These are phyloP conservation scores for Epizoanthus illoricatus DNA, from an alignment of 92 coral and sea anemone species.

Conservation along the genomic window DNA sequence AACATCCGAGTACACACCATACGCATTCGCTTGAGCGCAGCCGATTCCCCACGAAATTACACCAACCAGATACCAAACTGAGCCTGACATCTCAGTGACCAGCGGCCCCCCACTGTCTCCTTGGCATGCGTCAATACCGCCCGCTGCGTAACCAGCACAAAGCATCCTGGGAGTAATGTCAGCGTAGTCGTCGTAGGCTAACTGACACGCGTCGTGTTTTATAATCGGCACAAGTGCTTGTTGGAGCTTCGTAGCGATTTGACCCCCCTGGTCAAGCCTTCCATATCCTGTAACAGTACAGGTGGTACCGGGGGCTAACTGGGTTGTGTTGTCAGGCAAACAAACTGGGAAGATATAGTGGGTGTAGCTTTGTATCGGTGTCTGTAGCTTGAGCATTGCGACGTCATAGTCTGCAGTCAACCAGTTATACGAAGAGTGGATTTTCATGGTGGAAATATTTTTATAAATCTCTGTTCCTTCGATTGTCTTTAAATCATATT, in stretches of 20 bases:
- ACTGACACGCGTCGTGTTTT: slow-evolving; percentile 44
- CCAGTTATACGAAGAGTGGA: slow-evolving; percentile 52
- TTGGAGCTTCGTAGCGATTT: slow-evolving; percentile 46
- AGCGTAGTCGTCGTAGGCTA: slow-evolving; percentile 38
- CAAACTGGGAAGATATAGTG: slow-evolving; percentile 60
- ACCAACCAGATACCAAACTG: slow-evolving; percentile 61
- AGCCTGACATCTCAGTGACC: slow-evolving; percentile 41
- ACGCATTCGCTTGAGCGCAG: slow-evolving; percentile 55
- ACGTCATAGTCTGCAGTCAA: slow-evolving; percentile 60
- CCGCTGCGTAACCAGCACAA: slow-evolving; percentile 61
- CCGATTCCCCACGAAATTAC: slow-evolving; percentile 70
- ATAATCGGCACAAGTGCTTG: slow-evolving; percentile 64
- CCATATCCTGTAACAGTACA: slow-evolving; percentile 68
- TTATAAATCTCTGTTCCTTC: slow-evolving; percentile 59
- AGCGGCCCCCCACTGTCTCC: slow-evolving; percentile 78
- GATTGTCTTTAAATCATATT: slow-evolving; percentile 45
- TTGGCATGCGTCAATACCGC: slow-evolving; percentile 71
- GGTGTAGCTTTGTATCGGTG: slow-evolving; percentile 50
- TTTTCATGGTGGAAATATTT: slow-evolving; percentile 37
- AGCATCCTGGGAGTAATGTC: slow-evolving; percentile 49
- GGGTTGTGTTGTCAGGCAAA: slow-evolving; percentile 44
- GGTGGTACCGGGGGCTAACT: slow-evolving; percentile 50
- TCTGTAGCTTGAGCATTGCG: slow-evolving; percentile 51
- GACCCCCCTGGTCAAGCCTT: slow-evolving; percentile 49
- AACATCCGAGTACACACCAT: slow-evolving; percentile 58